Conservation (phyloP, 2,888 invertebrate species). For the Eledone cirrhosa region DNA sequence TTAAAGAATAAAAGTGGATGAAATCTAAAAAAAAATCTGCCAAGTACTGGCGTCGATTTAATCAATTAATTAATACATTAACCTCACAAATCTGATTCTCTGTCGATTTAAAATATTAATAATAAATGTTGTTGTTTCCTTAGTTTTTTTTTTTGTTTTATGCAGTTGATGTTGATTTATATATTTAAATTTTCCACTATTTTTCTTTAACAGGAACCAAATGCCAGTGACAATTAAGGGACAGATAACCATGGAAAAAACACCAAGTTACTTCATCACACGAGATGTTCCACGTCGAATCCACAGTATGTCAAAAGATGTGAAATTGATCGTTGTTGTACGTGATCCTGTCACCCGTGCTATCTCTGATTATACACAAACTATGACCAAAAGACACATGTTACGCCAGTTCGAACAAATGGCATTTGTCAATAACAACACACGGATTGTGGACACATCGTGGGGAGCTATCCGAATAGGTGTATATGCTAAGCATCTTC, state of each 20-base stretch:
- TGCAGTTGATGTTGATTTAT: no score
- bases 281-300: constrained; percentile 83
- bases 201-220: constrained; percentile 71
- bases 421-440: constrained; percentile 74
- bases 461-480: constrained; percentile 82
- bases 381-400: constrained; percentile 62
- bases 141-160: no score
- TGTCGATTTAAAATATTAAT: no score
- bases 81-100: no score
- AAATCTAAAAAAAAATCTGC: no score
- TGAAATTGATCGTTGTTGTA: constrained; percentile 85
- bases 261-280: constrained; percentile 91
- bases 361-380: constrained; percentile 90
- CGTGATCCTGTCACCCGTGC: constrained; percentile 90
- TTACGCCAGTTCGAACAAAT: constrained; percentile 55
- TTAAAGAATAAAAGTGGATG: no score
- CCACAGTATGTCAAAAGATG: constrained; percentile 83
- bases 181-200: no score
- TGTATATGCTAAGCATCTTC: constrained; percentile 83
- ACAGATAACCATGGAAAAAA: constrained; percentile 92
- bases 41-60: no score
- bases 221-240: constrained; percentile 88
- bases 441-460: constrained; percentile 77
- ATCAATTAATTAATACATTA: no score
- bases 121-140: no score